Evolutionary conservation across 2,113 vertebrate genomes (phyloP).

Genomic region (Cebidichthys violaceus): DNA sequence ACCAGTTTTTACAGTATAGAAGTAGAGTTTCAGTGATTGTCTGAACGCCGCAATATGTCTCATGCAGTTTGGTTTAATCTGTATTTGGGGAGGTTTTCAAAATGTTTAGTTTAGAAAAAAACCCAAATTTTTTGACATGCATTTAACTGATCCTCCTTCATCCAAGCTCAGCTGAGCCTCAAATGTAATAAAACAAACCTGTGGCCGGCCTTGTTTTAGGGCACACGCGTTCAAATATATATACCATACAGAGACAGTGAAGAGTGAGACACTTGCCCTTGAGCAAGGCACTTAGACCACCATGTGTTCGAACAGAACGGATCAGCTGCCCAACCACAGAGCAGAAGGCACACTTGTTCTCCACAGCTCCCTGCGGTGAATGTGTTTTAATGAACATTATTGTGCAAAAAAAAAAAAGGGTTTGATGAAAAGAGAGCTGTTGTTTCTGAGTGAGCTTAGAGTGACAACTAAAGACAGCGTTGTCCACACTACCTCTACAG

Average conservation of each 20-base stretch:
- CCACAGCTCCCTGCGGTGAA: neutral
- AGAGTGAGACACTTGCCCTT: neutral
- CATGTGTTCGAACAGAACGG: neutral
- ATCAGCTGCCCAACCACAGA: slow-evolving; percentile 11
- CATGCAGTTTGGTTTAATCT: neutral
- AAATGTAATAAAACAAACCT: neutral
- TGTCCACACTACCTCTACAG: no score
- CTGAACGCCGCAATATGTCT: neutral
- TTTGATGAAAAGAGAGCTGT: neutral
- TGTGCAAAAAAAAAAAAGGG: neutral
- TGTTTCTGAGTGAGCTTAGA: neutral
- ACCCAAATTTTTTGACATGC: no score
- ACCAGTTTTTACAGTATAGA: slow-evolving; percentile 17
- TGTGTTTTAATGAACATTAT: neutral
- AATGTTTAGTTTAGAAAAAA: neutral
- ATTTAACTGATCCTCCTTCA: neutral
- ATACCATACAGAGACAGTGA: neutral
- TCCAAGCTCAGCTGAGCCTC: neutral
- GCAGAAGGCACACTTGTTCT: neutral
- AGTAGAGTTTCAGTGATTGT: neutral
- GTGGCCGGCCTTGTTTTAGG: neutral
- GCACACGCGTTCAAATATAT: neutral
- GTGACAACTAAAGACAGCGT: no score
- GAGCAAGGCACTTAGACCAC: neutral
- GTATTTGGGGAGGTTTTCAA: neutral